Percentiles rank a stretch among this genome's conserved stretches.
phyloP scores from a whole-genome alignment of 2,888 invertebrate genomes.

The Pecten maximus region DNA sequence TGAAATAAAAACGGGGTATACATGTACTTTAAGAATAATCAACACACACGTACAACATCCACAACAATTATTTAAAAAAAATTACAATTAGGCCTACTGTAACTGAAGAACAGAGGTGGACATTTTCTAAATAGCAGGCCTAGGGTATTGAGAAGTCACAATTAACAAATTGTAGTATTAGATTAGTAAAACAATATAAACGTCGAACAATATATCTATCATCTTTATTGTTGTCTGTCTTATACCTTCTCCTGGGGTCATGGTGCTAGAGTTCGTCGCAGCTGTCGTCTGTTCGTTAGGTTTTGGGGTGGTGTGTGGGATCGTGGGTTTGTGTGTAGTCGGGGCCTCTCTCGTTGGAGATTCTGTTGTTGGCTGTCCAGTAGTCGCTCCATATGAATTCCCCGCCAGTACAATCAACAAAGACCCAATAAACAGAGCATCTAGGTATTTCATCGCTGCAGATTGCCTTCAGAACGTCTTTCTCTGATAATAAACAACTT shows the following conservation, averaged over 20 bases:
- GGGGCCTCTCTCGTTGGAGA: neutral
- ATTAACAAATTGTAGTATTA: too few species aligned
- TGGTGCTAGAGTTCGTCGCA: constrained; percentile 25
- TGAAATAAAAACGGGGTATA: too few species aligned
- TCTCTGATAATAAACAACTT: neutral
- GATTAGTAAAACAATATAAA: too few species aligned
- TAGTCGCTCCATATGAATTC: neutral
- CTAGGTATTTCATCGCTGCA: neutral
- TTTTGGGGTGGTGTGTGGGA: constrained; percentile 13
- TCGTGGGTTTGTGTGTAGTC: neutral
- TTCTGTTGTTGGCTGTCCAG: neutral
- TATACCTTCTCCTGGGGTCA: constrained; percentile 46
- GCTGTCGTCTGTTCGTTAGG: neutral
- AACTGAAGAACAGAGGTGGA: too few species aligned
- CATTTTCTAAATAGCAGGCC: too few species aligned
- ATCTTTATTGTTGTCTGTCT: neutral
- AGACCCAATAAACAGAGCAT: neutral
- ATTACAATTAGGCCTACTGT: too few species aligned
- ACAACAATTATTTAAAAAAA: too few species aligned
- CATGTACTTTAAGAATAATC: too few species aligned
- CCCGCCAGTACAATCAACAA: neutral
- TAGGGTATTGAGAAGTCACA: too few species aligned
- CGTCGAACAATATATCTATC: too few species aligned
- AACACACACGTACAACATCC: too few species aligned
- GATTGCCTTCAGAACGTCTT: neutral